Evolutionary conservation across 1,140 invertebrate species (phyloP), one percentile per base, ranked within the genome.

Genomic region (Lutraria rhynchaena): DNA sequence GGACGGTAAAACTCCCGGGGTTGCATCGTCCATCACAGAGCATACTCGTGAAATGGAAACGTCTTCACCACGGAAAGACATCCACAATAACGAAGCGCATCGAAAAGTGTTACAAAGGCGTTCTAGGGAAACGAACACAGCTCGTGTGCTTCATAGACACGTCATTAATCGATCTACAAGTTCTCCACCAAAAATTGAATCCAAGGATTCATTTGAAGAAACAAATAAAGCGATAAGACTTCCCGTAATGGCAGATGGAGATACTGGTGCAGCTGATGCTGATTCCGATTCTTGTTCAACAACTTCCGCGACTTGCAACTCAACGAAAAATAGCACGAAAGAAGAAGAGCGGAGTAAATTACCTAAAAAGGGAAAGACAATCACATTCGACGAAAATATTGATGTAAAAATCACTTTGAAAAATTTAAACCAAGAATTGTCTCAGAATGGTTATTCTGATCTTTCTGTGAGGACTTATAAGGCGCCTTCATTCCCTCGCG

Each of bases 101-200:
- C 35, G 73, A 24, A 75, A 75, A 46, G 31, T 51, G 7, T 9
- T 61, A 22, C 55, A 22, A 17, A 55, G 57, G 15, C 60, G 75
- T 15, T 13, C 35, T 13, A 61, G 75, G 29, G 75, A 77, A 58
- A 55, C 17, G n/a, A 46, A 46, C 1, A 83, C 83, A 5, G 77
- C 82, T 7, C 67, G 76, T 61, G 44, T 84, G 11, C 29, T 87
- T 29, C 83, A 83, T 41, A 58, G 78, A 24, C 71, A 63, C 49
- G 75, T 57, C 15, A 27, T 74, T 9, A 77, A 11, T 35, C 51
- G 61, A 17, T 33, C 60, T n/a, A 57, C 60, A 3, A 27, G n/a
- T 57, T 67, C 75, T 35, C 60, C 60, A 4, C 63, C 75, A 7
- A 67, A 53, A 41, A 29, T 65, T n/a, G 75, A 67, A 31, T 35